Percentiles rank a stretch among this genome's conserved stretches.
Evolutionary conservation across 2,888 invertebrate species (phyloP).

Genomic region (Apeira syringaria): DNA sequence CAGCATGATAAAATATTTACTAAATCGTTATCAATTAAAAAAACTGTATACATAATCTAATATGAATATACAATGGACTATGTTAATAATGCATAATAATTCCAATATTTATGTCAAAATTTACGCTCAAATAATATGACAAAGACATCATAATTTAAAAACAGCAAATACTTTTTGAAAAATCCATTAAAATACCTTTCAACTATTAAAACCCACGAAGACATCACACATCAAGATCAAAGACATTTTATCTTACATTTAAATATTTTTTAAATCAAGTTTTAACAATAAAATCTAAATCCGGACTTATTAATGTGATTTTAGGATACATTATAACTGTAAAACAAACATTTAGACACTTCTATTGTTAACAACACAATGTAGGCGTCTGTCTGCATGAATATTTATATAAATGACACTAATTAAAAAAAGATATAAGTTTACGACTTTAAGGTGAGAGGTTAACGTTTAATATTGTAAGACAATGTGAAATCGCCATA

Average conservation of each 20-base stretch:
- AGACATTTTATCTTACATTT: constrained; percentile 38
- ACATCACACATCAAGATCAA: constrained; percentile 43
- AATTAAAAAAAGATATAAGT: constrained; percentile 15
- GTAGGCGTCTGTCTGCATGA: constrained; percentile 31
- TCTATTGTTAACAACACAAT: constrained; percentile 23
- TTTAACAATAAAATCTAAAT: constrained; percentile 51
- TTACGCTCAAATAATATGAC: too few species aligned
- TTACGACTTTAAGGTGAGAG: constrained; percentile 20
- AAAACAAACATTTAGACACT: constrained; percentile 43
- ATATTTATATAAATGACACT: constrained; percentile 21
- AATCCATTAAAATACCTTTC: constrained; percentile 30
- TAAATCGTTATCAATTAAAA: too few species aligned
- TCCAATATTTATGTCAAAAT: too few species aligned
- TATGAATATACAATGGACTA: too few species aligned
- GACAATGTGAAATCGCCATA: constrained; percentile 18
- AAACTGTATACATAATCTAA: too few species aligned
- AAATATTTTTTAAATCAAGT: constrained; percentile 35
- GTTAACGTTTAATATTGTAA: constrained; percentile 11
- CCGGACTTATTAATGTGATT: constrained; percentile 48
- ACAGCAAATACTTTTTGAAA: constrained; percentile 23
- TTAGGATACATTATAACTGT: constrained; percentile 53
- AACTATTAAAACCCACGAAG: constrained; percentile 32
- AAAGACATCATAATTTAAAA: constrained; percentile 15
- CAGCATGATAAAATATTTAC: too few species aligned
- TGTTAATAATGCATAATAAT: too few species aligned